These are phyloP conservation scores for Mesorhabditis sp. DNA, from an alignment of 2,888 invertebrate species.

Conservation along the genomic window DNA sequence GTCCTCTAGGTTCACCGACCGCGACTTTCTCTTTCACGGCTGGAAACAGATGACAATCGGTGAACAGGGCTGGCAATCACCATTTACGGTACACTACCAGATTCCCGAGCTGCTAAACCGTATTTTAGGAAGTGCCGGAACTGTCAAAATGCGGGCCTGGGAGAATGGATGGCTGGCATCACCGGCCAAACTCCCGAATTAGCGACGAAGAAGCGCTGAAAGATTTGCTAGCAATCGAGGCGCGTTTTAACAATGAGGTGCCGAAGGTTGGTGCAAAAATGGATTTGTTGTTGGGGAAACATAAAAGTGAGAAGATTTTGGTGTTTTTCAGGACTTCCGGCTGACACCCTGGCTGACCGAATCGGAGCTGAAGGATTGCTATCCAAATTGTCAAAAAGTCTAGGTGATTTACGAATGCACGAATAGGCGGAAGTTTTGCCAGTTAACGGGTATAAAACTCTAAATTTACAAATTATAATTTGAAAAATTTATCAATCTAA, in stretches of 20 bases:
- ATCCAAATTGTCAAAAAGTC: background rate
- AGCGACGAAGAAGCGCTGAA: background rate
- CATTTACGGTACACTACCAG: background rate
- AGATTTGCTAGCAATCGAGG: background rate
- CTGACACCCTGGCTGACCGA: background rate
- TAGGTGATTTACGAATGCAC: no score
- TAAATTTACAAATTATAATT: no score
- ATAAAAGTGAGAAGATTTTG: background rate
- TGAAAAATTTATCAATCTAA: no score
- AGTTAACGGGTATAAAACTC: no score
- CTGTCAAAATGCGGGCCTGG: background rate
- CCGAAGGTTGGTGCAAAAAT: background rate
- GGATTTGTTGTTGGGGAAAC: background rate
- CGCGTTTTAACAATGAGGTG: background rate
- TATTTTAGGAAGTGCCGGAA: background rate
- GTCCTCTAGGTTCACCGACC: conserved; percentile 1
- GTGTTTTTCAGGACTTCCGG: background rate
- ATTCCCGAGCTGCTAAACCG: background rate
- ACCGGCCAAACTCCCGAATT: background rate
- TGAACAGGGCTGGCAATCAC: conserved; percentile 3
- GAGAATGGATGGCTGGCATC: background rate
- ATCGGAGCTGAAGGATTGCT: background rate
- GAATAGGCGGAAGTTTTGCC: no score
- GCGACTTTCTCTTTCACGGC: background rate
- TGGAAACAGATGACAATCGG: conserved; percentile 4